Base-by-base conservation (phyloP, 2,888 invertebrate species). In the Dione juno region DNA sequence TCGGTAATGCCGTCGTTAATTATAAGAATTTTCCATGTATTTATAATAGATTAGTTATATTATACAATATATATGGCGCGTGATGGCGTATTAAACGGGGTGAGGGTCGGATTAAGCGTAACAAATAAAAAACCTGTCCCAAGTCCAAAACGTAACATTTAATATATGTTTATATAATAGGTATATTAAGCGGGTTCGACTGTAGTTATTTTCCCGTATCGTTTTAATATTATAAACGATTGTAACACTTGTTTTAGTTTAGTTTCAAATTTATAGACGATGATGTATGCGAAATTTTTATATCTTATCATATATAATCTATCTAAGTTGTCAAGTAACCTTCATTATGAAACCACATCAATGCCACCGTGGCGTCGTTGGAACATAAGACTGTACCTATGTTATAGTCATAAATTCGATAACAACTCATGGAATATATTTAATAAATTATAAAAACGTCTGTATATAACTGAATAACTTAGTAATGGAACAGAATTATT, bases 261-360 rank as follows among this genome's bases (percentile, higher is more conserved):
- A 11, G 28, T 11, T 52, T 16, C 8, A 16, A 3, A 35, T 54
- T 35, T 37, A 37, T n/a, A 54, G 10, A 50, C 3, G 35, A 54
- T 35, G 54, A 54, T 54, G 10, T n/a, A n/a, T n/a, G 35, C 54
- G n/a, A 54, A 10, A n/a, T 54, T 54, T 54, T 54, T 37, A 37
- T 54, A 54, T 54, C 54, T 54, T 54, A 54, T 54, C 54, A 54
- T 50, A 50, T 50, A n/a, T 6, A 54, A 54, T 35, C 37, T 37
- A 54, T 35, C 35, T 54, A 35, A 37, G 11, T 16, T 54, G 10
- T 54, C 9, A 37, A 54, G 37, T 54, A 54, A 54, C 54, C 37
- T 54, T 54, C 53, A n/a, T 16, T n/a, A 0, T 54, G n/a, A 9
- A 54, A 54, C 16, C n/a, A 37, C n/a, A 37, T 16, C 10, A 37